Base-by-base conservation (phyloP, 1,140 invertebrate species). In the Drosophila ercepeae region DNA sequence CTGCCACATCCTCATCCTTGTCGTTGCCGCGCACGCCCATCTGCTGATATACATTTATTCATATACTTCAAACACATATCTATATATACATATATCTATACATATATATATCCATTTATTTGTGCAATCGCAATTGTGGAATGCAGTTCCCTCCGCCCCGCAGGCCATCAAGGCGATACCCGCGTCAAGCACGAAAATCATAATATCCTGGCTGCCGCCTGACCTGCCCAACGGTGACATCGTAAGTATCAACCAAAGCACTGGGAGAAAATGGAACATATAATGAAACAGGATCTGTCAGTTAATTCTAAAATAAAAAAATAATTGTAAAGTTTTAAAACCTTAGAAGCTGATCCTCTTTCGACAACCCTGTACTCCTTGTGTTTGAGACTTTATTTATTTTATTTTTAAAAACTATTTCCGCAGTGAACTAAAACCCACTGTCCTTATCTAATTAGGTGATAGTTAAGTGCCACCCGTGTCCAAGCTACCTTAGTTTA, bases 101-200 rank as follows among this genome's bases (percentile, higher is more conserved):
- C 44, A 50, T 59, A 18, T 44, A 25, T 19, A 21, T 65, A 19
- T 39, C 25, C 16, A 46, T 73, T 68, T 78, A 34, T 57, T 61
- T 45, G 32, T 58, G 71, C 68, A 69, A 61, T 72, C 54, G 53
- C 54, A 51, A 53, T 57, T 50, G 57, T 57, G 44, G 42, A 44
- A 46, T 69, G 58, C 90, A 96, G 95, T 98, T 68, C 97, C 97
- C 41, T 96, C 96, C 65, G 93, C 95, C 32, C 97, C 97, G 39
- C 95, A 95, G 3, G 95, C 95, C 72, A 97, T 98, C 41, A 98
- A 98, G 92, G 97, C 97, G 1, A 94, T 97, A 27, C 94, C 97
- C 9, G 96, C 95, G 61, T 96, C 96, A 23, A 92, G 94, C 25
- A 96, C 95, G 65, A 96, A 96, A 88, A 96, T 98, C 55, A 92